Conservation (phyloP, 2,888 invertebrate genomes). For the Protula sp. region DNA sequence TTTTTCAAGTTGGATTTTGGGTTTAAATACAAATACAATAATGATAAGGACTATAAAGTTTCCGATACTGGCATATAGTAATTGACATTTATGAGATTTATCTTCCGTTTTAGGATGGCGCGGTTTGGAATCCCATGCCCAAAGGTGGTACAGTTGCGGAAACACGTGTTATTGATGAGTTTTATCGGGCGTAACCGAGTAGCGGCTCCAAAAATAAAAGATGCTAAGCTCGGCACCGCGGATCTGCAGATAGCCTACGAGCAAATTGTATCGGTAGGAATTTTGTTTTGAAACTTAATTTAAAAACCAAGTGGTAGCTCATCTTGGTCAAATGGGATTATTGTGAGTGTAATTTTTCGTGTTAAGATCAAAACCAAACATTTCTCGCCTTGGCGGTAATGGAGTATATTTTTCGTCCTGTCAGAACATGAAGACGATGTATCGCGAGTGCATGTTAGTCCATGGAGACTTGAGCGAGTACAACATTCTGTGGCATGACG, state of each 20-base stretch:
- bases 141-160: slow-evolving; percentile 57
- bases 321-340: no score
- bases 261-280: slow-evolving; percentile 53
- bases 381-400: no score
- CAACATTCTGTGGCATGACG: slow-evolving; percentile 60
- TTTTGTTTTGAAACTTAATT: no score
- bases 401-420: slow-evolving; percentile 18
- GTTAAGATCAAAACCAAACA: no score
- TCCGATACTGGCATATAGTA: no score
- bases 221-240: slow-evolving; percentile 52
- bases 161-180: slow-evolving; percentile 61
- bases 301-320: no score
- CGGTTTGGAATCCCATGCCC: slow-evolving; percentile 58
- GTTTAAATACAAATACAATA: no score
- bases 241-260: slow-evolving; percentile 56
- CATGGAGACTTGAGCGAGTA: slow-evolving; percentile 64
- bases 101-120: slow-evolving; percentile 49
- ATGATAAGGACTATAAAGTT: no score
- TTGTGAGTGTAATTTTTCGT: no score
- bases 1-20: no score
- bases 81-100: no score
- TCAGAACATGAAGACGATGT: slow-evolving; percentile 58
- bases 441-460: slow-evolving; percentile 58
- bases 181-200: slow-evolving; percentile 58
- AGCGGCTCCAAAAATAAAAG: slow-evolving; percentile 59